Conservation (phyloP, 2,888 invertebrate genomes). For the Altica lythri region DNA sequence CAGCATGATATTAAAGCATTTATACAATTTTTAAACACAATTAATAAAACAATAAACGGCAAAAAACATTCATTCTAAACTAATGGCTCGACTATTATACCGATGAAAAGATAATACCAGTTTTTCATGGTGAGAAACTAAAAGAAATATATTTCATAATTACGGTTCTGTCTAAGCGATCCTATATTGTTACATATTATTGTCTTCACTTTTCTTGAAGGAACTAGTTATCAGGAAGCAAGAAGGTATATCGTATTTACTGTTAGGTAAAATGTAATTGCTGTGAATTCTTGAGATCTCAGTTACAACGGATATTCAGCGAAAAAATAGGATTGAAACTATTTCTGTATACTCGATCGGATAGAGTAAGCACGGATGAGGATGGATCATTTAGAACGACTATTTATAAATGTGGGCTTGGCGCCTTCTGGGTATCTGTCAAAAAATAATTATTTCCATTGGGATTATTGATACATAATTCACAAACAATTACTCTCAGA, state of each 20-base stretch:
- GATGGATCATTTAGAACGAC: too few relatives aligned
- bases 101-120: constrained; percentile 13
- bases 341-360: too few relatives aligned
- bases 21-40: constrained; percentile 8
- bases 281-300: constrained; percentile 10
- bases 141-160: constrained; percentile 12
- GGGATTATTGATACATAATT: too few relatives aligned
- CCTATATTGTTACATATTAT: constrained; percentile 25
- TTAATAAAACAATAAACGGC: constrained; percentile 9
- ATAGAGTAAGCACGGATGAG: too few relatives aligned
- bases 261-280: constrained; percentile 20
- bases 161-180: constrained; percentile 13
- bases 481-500: too few relatives aligned
- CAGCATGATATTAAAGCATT: not conserved
- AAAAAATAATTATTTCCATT: too few relatives aligned
- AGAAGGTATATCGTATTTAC: constrained; percentile 9
- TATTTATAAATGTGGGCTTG: too few relatives aligned
- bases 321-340: too few relatives aligned
- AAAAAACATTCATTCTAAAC: constrained; percentile 6
- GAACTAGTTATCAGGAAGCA: constrained; percentile 25
- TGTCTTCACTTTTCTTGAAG: constrained; percentile 21
- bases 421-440: too few relatives aligned
- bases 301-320: constrained; percentile 9
- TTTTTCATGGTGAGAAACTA: constrained; percentile 5
- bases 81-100: constrained; percentile 10